Evolutionary conservation across 2,113 vertebrate species (phyloP), one percentile per base, ranked within the genome.

Genomic region (Ginglymostoma cirratum): DNA sequence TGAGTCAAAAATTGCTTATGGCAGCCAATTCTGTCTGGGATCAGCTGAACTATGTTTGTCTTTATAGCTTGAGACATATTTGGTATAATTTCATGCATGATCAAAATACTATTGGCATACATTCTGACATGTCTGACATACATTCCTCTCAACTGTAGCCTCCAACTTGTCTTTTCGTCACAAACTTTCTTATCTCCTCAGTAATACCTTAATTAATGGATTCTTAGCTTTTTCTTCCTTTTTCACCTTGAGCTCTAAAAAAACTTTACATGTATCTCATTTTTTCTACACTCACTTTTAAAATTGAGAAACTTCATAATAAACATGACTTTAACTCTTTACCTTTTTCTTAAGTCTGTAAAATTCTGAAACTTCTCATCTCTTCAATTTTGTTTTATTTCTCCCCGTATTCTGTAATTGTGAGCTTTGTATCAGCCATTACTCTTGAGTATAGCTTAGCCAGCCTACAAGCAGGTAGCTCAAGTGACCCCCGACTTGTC

Each of bases 71-170:
- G 61, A 65, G 65, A 92, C 55, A 92, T 92, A 92, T 65, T 65
- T 92, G 55, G 87, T 92, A 65, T 92, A 92, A 92, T 92, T 92
- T 92, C 87, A 65, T 92, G 87, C 87, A 34, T 92, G 87, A 65
- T n/a, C 14, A n/a, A 65, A 92, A 65, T 65, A 92, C 27, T 30
- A 55, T 48, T 30, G 86, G 45, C 86, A n/a, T n/a, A n/a, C n/a
- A n/a, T n/a, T n/a, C n/a, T n/a, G n/a, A n/a, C n/a, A n/a, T n/a
- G 30, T 65, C 14, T 65, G n/a, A 66, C 61, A 27, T 6, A 2
- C 52, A 90, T 12, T 30, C 30, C n/a, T 90, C 30, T 90, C 52
- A 92, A 19, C 34, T 38, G 0, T 93, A 8, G 2, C 5, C 17
- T 66, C 17, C 17, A 66, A 21, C 7, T 34, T 93, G 55, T 65